Percentiles rank a stretch among this genome's conserved stretches.
These are phyloP conservation scores for Crocodylus rhombifer DNA, from an alignment of 2,797 vertebrate species.

Conservation along the genomic window DNA sequence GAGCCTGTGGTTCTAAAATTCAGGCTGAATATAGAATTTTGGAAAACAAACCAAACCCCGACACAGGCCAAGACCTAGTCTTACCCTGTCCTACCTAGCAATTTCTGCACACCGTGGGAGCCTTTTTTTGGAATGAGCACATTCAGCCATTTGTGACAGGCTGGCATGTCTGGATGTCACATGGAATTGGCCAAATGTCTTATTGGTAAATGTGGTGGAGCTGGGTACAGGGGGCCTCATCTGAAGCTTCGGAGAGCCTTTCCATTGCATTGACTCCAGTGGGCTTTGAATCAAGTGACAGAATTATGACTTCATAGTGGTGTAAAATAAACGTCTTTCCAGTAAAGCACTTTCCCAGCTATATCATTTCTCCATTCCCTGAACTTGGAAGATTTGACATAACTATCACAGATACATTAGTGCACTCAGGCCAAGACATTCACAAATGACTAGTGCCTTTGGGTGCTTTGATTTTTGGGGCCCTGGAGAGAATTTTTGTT, in stretches of 20 bases:
- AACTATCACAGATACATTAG: not conserved
- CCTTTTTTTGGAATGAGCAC: not conserved
- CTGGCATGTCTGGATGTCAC: not conserved
- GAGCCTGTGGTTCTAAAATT: not conserved
- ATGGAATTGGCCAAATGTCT: not conserved
- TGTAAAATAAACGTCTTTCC: not conserved
- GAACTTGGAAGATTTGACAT: slow-evolving; percentile 1
- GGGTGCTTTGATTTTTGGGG: not conserved
- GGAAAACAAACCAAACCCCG: not conserved
- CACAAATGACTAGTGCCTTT: not conserved
- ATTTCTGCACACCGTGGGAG: not conserved
- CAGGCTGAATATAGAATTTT: not conserved
- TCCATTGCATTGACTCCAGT: not conserved
- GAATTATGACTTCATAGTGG: not conserved
- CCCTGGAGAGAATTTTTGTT: not conserved
- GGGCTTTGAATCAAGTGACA: not conserved
- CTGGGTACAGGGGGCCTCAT: not conserved
- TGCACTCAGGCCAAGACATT: not conserved
- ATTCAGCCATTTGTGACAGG: not conserved
- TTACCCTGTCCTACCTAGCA: not conserved
- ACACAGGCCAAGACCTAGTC: not conserved
- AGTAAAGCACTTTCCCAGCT: slow-evolving; percentile 16
- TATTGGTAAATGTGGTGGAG: not conserved
- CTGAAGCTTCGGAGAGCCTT: not conserved
- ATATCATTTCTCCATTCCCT: not conserved